Evolutionary conservation across 2,888 invertebrate species (phyloP), one percentile per base, ranked within the genome.

Genomic region (Arge pagana): DNA sequence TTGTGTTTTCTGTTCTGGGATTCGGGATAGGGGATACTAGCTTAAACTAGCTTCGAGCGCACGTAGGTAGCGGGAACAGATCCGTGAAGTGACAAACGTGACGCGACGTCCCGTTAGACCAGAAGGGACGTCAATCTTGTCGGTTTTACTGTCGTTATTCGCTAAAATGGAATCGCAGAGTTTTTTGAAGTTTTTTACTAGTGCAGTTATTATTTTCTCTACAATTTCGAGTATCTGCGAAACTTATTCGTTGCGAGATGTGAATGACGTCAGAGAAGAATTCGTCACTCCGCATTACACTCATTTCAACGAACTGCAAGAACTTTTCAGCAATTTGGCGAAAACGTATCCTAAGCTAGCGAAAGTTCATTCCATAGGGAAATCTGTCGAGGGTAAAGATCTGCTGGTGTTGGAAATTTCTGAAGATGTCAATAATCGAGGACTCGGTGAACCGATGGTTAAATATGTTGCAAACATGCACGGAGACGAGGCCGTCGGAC

Each of bases 401-500:
- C 77, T 99, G 52, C 83, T 91, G 80, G 93, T 87, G 4, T 68
- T 96, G 48, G 89, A 95, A 77, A 89, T 90, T 54, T 86, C 88
- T 43, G 83, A 86, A 62, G 87, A 89, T 77, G 87, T 88, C 24
- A 68, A 76, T 50, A 69, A 78, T 63, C 73, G 84, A 67, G 79
- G 82, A 76, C 75, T 84, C 70, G 79, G 84, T 11, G 86, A 90
- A 63, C 96, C 96, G 0, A 92, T 94, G 82, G 89, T 96, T 62
- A 96, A 96, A 72, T 93, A 90, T 79, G 90, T 96, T 53, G 96
- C 90, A 8, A 96, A 96, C 70, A 96, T 97, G 95, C 96, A 97
- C 72, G 96, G 96, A 3, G 96, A 96, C 71, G 96, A 96, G 77
- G 83, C 91, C 1, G 83, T 96, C 16, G 96, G 96, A 0, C 80